These are phyloP conservation scores for Drosophila trapezifrons DNA, from an alignment of 1,140 invertebrate species.

Conservation along the genomic window DNA sequence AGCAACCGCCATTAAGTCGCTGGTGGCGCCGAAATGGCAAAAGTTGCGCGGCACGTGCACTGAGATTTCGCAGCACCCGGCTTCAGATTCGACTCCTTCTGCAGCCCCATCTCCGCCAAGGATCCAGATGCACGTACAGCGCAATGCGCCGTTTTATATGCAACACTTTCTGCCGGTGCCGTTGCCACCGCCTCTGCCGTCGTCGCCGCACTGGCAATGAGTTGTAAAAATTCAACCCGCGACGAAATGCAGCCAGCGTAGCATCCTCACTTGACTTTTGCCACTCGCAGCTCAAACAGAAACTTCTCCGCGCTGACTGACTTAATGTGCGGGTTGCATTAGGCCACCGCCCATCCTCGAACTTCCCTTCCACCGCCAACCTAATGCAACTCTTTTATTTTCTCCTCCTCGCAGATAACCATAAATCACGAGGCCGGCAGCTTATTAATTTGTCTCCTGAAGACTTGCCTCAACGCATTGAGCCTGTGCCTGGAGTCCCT, in stretches of 20 bases:
- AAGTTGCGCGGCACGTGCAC: conserved; percentile 73
- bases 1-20: conserved; percentile 68
- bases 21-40: conserved; percentile 67
- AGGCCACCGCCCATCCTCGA: conserved; percentile 14
- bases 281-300: conserved; percentile 57
- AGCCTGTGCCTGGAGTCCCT: conserved; percentile 71
- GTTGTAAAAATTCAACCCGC: conserved; percentile 73
- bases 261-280: conserved; percentile 62
- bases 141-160: conserved; percentile 78
- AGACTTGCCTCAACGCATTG: conserved; percentile 74
- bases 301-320: conserved; percentile 32
- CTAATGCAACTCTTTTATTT: conserved; percentile 26
- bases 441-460: conserved; percentile 88
- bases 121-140: conserved; percentile 63
- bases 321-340: conserved; percentile 69
- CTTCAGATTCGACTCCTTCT: conserved; percentile 23
- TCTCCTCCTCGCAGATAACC: conserved; percentile 85
- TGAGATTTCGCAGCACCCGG: conserved; percentile 64
- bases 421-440: conserved; percentile 88
- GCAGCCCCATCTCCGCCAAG: conserved; percentile 3
- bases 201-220: conserved; percentile 52
- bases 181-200: background rate
- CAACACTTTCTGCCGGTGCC: conserved; percentile 63
- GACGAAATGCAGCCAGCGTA: conserved; percentile 60
- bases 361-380: background rate